Percentiles rank a stretch among this genome's conserved stretches.
Conservation (phyloP, 2,797 vertebrate genomes). For the Coendou prehensilis region DNA sequence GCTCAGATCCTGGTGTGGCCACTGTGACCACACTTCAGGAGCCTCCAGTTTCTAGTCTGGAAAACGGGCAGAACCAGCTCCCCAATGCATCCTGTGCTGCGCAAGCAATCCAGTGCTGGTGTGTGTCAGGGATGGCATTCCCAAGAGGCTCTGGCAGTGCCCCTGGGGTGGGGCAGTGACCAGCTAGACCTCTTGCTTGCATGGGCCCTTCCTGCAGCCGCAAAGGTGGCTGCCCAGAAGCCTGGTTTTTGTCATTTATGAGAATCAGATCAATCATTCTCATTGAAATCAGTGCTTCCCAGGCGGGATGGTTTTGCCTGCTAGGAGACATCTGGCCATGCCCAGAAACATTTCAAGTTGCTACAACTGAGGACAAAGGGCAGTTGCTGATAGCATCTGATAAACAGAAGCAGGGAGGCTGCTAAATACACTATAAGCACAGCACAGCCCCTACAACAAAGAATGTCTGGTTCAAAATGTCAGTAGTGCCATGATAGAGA, state of each 20-base stretch:
- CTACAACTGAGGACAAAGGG: neutral
- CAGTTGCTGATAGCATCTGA: neutral
- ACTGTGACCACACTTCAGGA: neutral
- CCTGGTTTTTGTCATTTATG: neutral
- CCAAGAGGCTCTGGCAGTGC: neutral
- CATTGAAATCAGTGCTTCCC: neutral
- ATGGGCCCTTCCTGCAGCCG: neutral
- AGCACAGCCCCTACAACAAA: neutral
- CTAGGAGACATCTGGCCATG: neutral
- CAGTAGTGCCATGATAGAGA: neutral
- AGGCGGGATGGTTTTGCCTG: neutral
- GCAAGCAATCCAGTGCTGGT: neutral
- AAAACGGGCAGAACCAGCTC: neutral
- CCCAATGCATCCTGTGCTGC: neutral
- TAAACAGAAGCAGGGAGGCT: neutral
- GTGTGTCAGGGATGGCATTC: neutral
- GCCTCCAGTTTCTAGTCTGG: neutral
- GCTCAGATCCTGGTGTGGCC: neutral
- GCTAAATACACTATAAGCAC: neutral
- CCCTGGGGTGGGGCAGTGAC: neutral
- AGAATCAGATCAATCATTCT: neutral
- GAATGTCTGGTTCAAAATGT: neutral
- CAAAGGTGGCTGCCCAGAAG: neutral
- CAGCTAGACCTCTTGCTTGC: neutral
- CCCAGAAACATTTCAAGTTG: neutral